These are phyloP conservation scores for Pseudopleuronectes americanus DNA, from an alignment of 2,797 vertebrate genomes.

Conservation along the genomic window DNA sequence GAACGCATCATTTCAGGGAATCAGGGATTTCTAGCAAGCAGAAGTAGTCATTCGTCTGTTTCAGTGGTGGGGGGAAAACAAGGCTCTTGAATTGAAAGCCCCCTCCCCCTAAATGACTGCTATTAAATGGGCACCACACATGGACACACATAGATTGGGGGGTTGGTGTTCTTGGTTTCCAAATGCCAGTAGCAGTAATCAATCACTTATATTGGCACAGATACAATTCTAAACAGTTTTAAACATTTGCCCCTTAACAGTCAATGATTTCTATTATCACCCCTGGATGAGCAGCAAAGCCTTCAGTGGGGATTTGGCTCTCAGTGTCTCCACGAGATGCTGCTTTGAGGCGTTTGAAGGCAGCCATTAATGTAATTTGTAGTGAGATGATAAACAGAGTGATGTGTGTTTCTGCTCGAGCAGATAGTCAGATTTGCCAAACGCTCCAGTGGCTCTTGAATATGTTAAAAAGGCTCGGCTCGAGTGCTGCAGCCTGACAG, in stretches of 20 bases:
- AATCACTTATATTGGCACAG: too few species aligned
- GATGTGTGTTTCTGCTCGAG: constrained; percentile 83
- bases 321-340: constrained; percentile 38
- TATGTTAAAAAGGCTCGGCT: constrained; percentile 80
- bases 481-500: constrained; percentile 73
- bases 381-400: constrained; percentile 82
- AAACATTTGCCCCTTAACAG: constrained; percentile 24
- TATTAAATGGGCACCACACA: constrained; percentile 24
- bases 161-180: constrained; percentile 23
- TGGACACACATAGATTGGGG: not conserved
- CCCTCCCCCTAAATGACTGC: constrained; percentile 66
- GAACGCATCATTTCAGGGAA: constrained; percentile 1
- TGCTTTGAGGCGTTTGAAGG: constrained; percentile 67
- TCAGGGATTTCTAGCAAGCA: constrained; percentile 29
- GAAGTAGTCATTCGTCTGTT: constrained; percentile 43
- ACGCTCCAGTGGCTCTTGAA: constrained; percentile 82
- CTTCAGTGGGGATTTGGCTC: constrained; percentile 49
- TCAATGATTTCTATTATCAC: constrained; percentile 49
- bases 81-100: constrained; percentile 47
- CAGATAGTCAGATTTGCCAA: constrained; percentile 82
- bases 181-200: constrained; percentile 1
- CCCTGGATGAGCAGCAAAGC: constrained; percentile 52
- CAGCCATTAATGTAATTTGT: constrained; percentile 85
- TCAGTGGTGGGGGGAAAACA: constrained; percentile 35
- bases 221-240: too few species aligned